Evolutionary conservation across 30 jellyfish, hydroid and myxozoan genomes (phyloP).

Genomic region (Turritopsis rubra): DNA sequence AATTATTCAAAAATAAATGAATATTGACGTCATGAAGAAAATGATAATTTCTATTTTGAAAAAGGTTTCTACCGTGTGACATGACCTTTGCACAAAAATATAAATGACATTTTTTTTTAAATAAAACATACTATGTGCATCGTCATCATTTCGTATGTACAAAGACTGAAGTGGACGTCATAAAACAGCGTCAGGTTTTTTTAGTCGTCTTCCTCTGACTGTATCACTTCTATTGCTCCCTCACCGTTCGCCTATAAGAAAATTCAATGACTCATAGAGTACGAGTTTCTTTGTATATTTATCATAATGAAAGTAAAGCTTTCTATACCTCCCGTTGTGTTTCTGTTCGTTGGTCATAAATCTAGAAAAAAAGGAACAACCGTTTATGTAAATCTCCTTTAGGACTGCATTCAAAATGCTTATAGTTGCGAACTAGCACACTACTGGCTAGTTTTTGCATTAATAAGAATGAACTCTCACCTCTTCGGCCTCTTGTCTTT

Average conservation of each 20-base stretch:
- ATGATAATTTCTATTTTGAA: too few species aligned
- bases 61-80: too few species aligned
- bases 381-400: neutral
- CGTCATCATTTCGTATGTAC: neutral
- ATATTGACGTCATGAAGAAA: too few species aligned
- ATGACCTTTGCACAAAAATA: neutral
- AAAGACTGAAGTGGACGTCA: neutral
- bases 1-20: too few species aligned
- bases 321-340: neutral
- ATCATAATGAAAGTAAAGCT: neutral
- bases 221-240: slow-evolving; percentile 8
- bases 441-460: too few species aligned
- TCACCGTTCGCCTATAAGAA: neutral
- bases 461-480: slow-evolving; percentile 28
- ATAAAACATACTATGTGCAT: neutral
- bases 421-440: too few species aligned
- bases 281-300: too few species aligned
- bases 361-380: neutral
- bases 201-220: slow-evolving; percentile 4
- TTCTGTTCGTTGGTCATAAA: slow-evolving; percentile 10
- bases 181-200: neutral
- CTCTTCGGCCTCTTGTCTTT: slow-evolving; percentile 94
- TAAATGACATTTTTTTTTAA: neutral
- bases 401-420: neutral
- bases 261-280: neutral